These are phyloP conservation scores for Zaprionus taronus DNA, from an alignment of 1,140 invertebrate genomes.

Conservation along the genomic window DNA sequence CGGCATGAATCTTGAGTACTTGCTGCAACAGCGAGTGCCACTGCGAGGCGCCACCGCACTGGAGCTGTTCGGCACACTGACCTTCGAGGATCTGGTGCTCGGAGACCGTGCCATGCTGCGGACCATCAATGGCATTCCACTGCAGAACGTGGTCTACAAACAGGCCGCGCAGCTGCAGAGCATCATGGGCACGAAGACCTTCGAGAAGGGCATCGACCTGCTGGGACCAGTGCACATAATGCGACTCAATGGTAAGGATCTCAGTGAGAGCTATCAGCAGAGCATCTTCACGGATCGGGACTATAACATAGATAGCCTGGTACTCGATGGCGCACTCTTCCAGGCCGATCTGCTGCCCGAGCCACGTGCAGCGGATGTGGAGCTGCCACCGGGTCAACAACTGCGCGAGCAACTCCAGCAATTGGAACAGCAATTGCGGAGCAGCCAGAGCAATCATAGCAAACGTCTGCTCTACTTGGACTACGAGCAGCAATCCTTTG, in stretches of 20 bases:
- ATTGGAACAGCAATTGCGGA: slow-evolving; percentile 4
- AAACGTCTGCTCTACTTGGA: slow-evolving; percentile 66
- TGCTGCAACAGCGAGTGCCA: slow-evolving; percentile 63
- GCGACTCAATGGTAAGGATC: slow-evolving; percentile 61
- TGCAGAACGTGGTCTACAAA: slow-evolving; percentile 59
- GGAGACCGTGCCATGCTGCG: slow-evolving; percentile 42
- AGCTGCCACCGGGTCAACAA: background rate
- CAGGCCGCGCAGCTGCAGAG: slow-evolving; percentile 52
- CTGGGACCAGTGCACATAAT: slow-evolving; percentile 62
- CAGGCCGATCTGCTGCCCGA: slow-evolving; percentile 42
- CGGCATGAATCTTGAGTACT: slow-evolving; percentile 64
- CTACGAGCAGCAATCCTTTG: slow-evolving; percentile 29
- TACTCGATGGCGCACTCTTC: slow-evolving; percentile 61
- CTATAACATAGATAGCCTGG: slow-evolving; percentile 74
- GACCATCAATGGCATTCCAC: slow-evolving; percentile 62
- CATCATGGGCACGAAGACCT: slow-evolving; percentile 57
- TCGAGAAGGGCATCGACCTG: slow-evolving; percentile 51
- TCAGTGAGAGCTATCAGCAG: slow-evolving; percentile 66
- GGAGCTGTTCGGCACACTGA: slow-evolving; percentile 65
- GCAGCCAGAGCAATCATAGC: background rate
- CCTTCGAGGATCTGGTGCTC: slow-evolving; percentile 68
- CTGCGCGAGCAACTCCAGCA: slow-evolving; percentile 17
- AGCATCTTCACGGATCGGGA: slow-evolving; percentile 65
- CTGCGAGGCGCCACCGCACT: slow-evolving; percentile 39
- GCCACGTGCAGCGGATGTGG: background rate